These are phyloP conservation scores for Sparidentex hasta DNA, from an alignment of 2,797 vertebrate species.

Conservation along the genomic window DNA sequence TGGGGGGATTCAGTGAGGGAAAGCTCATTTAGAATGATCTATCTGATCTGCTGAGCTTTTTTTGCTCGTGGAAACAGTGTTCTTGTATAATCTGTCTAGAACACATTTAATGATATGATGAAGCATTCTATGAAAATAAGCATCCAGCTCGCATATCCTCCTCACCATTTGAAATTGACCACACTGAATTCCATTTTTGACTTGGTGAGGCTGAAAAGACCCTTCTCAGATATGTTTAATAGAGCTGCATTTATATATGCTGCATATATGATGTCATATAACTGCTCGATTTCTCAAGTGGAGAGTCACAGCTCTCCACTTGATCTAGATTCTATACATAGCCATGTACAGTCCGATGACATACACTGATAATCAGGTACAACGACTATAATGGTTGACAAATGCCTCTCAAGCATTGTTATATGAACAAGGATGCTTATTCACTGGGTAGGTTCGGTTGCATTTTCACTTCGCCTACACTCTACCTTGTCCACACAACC, in stretches of 20 bases:
- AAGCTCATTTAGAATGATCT: no score
- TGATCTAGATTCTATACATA: background rate
- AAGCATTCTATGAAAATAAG: no score
- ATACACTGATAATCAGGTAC: background rate
- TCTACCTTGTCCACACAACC: slow-evolving; percentile 18
- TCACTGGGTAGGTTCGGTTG: background rate
- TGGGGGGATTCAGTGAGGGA: no score
- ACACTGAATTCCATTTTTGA: background rate
- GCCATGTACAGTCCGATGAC: slow-evolving; percentile 3
- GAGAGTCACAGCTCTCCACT: background rate
- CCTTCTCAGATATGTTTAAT: background rate
- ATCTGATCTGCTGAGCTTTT: no score
- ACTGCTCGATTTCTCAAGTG: background rate
- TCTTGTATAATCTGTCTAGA: no score
- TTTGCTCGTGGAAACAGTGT: no score
- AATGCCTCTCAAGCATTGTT: slow-evolving; percentile 3
- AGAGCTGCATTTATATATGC: background rate
- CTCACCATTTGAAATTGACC: no score
- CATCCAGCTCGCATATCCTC: no score
- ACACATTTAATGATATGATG: no score
- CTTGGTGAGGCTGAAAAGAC: background rate
- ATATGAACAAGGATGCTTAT: background rate
- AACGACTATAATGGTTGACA: background rate
- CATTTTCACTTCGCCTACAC: background rate
- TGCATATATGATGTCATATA: background rate